Evolutionary conservation across 2,797 vertebrate genomes (phyloP).

Genomic region (Alcedo atthis): DNA sequence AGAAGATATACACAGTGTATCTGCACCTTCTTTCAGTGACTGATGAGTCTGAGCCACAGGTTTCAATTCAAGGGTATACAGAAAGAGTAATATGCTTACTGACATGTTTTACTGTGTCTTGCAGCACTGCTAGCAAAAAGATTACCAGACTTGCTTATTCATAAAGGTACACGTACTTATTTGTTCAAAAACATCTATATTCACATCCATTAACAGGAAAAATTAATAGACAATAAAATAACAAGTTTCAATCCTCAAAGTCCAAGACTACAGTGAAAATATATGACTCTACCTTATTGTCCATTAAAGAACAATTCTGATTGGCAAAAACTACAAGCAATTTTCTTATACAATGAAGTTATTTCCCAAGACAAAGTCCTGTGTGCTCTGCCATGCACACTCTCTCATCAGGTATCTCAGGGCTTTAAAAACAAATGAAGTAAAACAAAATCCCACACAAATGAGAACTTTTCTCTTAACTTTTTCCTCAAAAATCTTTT

Average conservation of each 20-base stretch:
- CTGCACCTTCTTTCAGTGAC: not conserved
- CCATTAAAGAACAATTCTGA: not conserved
- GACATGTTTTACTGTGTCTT: not conserved
- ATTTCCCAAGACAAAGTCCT: not conserved
- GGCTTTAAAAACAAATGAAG: not conserved
- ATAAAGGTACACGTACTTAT: accelerated
- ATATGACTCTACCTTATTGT: not conserved
- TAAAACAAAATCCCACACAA: not conserved
- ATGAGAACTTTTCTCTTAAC: not conserved
- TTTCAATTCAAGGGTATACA: not conserved
- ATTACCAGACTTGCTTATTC: not conserved
- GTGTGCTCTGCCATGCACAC: not conserved
- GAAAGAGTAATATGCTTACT: not conserved
- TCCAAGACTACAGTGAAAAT: not conserved
- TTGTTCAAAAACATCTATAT: not conserved
- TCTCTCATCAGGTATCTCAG: not conserved
- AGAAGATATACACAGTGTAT: not conserved
- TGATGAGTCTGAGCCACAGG: not conserved
- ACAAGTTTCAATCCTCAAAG: not conserved
- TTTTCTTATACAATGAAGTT: not conserved
- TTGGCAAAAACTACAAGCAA: not conserved
- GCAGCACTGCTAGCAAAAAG: not conserved
- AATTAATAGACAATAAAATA: not conserved
- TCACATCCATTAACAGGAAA: not conserved
- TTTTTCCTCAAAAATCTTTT: not conserved